phyloP scores from a whole-genome alignment of 2,113 vertebrate species.

The Nerophis lumbriciformis region DNA sequence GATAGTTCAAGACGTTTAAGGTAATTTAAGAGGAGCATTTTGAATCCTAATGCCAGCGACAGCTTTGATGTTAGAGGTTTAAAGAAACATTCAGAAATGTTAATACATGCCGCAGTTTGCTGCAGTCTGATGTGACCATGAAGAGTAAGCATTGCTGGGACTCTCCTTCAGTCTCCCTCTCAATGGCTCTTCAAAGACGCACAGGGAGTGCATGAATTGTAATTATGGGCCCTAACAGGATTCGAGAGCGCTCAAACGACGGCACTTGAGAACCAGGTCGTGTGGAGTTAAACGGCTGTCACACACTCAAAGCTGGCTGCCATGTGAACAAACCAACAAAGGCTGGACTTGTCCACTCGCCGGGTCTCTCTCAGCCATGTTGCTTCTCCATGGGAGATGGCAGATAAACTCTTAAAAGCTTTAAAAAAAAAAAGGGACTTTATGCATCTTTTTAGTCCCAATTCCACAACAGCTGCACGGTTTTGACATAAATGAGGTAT shows the following conservation, averaged over 20 bases:
- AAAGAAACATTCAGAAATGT: no score
- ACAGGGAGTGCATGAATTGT: conserved; percentile 62
- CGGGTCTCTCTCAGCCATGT: conserved; percentile 27
- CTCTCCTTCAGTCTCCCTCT: conserved; percentile 38
- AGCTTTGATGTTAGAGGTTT: no score
- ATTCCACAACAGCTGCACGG: neutral
- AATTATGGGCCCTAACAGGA: conserved; percentile 71
- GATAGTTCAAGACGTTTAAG: no score
- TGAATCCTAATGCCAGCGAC: no score
- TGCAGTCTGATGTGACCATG: conserved; percentile 2
- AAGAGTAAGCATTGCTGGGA: conserved; percentile 19
- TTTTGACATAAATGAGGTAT: neutral
- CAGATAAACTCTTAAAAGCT: conserved; percentile 34
- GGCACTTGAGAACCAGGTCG: conserved; percentile 67
- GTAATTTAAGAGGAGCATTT: no score
- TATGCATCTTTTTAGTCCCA: conserved; percentile 15
- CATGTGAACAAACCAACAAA: conserved; percentile 63
- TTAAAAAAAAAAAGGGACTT: conserved; percentile 13
- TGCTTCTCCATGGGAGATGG: conserved; percentile 33
- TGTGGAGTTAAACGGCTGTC: conserved; percentile 74
- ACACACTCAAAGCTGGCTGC: conserved; percentile 61
- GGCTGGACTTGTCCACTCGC: conserved; percentile 27
- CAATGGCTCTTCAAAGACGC: conserved; percentile 56
- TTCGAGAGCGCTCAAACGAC: conserved; percentile 56
- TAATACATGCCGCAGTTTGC: neutral